Evolutionary conservation across 1,140 invertebrate species (phyloP).

Genomic region (Berghia stephanieae): DNA sequence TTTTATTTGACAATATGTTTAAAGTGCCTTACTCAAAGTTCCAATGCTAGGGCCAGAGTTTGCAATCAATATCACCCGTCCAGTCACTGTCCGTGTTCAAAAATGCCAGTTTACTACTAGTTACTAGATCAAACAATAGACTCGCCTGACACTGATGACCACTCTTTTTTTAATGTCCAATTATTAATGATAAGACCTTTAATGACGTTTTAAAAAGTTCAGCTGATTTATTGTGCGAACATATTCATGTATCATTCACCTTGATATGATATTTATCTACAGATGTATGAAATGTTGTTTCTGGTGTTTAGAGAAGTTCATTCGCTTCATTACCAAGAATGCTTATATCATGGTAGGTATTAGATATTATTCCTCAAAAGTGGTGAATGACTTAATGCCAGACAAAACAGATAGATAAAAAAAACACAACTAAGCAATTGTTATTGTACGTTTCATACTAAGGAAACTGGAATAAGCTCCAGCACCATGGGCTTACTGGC

Average conservation of each 20-base stretch:
- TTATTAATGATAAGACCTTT: neutral
- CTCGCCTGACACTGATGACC: neutral
- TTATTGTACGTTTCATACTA: too few species aligned
- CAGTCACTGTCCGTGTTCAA: too few species aligned
- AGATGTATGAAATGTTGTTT: slow-evolving; percentile 87
- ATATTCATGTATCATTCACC: slow-evolving; percentile 47
- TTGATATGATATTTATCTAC: slow-evolving; percentile 67
- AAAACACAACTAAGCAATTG: too few species aligned
- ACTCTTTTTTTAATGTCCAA: neutral
- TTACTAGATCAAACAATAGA: too few species aligned
- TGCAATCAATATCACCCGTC: too few species aligned
- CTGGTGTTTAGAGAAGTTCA: slow-evolving; percentile 88
- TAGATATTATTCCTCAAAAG: neutral
- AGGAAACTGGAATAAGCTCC: too few species aligned
- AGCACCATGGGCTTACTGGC: too few species aligned
- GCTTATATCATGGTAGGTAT: slow-evolving; percentile 89
- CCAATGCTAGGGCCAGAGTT: too few species aligned
- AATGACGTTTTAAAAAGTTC: neutral
- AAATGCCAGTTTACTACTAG: too few species aligned
- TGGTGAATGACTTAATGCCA: neutral
- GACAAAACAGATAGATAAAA: neutral
- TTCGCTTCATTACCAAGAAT: slow-evolving; percentile 82
- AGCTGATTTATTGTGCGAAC: neutral
- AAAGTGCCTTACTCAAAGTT: too few species aligned
- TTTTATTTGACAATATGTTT: too few species aligned